These are phyloP conservation scores for Amyelois transitella DNA, from an alignment of 1,140 invertebrate species.

Conservation along the genomic window DNA sequence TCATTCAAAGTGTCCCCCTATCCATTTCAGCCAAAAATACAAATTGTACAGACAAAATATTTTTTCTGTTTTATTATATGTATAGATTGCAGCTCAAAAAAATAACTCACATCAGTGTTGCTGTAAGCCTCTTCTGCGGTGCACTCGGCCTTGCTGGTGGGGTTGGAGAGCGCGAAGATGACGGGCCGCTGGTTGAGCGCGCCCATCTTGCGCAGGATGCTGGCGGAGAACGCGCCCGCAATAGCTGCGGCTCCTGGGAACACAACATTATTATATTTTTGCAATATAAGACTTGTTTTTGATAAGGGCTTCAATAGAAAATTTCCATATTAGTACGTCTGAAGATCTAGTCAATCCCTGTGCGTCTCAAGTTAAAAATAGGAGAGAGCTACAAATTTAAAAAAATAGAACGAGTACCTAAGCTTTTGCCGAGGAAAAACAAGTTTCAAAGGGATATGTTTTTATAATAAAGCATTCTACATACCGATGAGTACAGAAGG, in stretches of 20 bases:
- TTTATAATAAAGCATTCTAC: constrained; percentile 5
- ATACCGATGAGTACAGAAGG: constrained; percentile 91
- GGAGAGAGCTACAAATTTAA: no score
- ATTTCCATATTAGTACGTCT: no score
- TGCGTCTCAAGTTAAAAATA: no score
- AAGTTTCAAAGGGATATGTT: neutral
- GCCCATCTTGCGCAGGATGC: constrained; percentile 89
- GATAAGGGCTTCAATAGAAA: no score
- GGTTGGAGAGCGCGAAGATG: constrained; percentile 97
- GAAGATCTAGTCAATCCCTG: no score
- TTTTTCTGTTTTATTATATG: no score
- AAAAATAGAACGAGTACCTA: no score
- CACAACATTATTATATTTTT: neutral
- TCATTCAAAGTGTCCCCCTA: no score
- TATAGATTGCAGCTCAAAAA: neutral
- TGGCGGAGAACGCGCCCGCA: constrained; percentile 88
- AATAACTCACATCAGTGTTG: constrained; percentile 81
- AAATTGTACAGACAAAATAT: no score
- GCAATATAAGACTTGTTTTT: neutral
- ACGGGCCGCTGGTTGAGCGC: constrained; percentile 84
- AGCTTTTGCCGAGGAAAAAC: no score
- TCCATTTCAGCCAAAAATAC: neutral
- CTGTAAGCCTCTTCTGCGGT: constrained; percentile 96
- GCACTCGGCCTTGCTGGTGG: constrained; percentile 96
- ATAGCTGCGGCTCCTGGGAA: constrained; percentile 88